Conservation (phyloP, 64 coral and sea anemone genomes). For the Actinia tenebrosa region DNA sequence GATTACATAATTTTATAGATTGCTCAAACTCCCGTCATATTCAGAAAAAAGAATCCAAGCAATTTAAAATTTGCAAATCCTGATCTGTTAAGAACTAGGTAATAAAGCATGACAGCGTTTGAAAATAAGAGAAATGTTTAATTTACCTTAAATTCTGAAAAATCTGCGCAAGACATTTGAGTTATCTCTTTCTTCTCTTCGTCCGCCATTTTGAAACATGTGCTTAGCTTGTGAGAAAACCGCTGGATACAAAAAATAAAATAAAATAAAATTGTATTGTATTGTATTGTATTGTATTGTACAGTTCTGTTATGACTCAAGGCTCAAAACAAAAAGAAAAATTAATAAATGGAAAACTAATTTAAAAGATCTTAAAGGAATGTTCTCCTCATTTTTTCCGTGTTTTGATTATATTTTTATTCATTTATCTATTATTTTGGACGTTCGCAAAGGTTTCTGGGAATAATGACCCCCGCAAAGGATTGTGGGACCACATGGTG, state of each 20-base stretch:
- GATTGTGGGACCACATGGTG: conserved; percentile 20
- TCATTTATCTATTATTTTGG: neutral
- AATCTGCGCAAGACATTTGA: conserved; percentile 97
- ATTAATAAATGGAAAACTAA: neutral
- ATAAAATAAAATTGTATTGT: too few relatives aligned
- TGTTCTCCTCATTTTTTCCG: neutral
- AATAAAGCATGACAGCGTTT: neutral
- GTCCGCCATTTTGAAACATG: conserved; percentile 85
- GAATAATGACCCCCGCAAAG: neutral
- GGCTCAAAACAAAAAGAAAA: neutral
- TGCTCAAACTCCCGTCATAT: too few relatives aligned
- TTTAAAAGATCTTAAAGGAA: neutral
- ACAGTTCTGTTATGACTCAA: neutral
- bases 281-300: too few relatives aligned
- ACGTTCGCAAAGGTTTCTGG: neutral
- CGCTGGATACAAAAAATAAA: too few relatives aligned
- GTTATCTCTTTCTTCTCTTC: conserved; percentile 55
- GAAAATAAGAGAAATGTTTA: neutral
- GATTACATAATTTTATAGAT: too few relatives aligned
- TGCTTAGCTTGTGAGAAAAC: conserved; percentile 36
- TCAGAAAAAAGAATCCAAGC: too few relatives aligned
- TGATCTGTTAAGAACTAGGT: neutral
- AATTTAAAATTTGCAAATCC: neutral
- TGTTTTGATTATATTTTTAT: neutral
- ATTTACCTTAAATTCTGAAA: conserved; percentile 92